Conservation (phyloP, 2,797 vertebrate genomes). For the Gymnopithys bicolor region DNA sequence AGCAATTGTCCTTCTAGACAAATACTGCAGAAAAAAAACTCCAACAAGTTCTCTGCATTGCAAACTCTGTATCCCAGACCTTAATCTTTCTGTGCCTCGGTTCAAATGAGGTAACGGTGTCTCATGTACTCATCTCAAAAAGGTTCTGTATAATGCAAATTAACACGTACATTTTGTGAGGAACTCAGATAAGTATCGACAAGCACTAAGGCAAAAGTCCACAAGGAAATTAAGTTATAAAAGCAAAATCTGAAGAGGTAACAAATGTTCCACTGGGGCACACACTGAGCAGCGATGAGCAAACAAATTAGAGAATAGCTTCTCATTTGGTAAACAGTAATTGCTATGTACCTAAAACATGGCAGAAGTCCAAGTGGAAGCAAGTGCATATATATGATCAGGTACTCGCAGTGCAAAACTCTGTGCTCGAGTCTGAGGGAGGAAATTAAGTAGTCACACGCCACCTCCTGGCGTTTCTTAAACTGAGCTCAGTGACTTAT, state of each 20-base stretch:
- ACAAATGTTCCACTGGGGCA: not conserved
- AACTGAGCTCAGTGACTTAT: not conserved
- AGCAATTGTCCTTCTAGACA: not conserved
- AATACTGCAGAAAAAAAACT: not conserved
- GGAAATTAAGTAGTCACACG: slow-evolving; percentile 5
- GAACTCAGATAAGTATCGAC: not conserved
- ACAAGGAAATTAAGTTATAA: slow-evolving; percentile 1
- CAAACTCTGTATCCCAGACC: not conserved
- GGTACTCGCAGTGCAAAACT: not conserved
- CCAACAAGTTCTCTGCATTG: not conserved
- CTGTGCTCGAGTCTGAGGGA: not conserved
- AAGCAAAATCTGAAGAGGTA: slow-evolving; percentile 1
- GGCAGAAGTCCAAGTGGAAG: not conserved
- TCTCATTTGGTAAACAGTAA: slow-evolving; percentile 1
- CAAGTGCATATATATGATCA: not conserved
- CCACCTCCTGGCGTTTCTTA: slow-evolving; percentile 48
- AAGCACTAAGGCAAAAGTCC: not conserved
- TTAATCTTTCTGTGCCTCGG: not conserved
- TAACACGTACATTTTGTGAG: not conserved
- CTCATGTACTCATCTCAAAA: not conserved
- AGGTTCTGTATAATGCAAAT: not conserved
- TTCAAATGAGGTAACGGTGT: not conserved
- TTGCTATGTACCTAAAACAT: not conserved
- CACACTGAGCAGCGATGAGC: not conserved
- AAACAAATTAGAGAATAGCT: not conserved